Evolutionary conservation across 2,113 vertebrate genomes (phyloP).

Genomic region (Oplegnathus fasciatus): DNA sequence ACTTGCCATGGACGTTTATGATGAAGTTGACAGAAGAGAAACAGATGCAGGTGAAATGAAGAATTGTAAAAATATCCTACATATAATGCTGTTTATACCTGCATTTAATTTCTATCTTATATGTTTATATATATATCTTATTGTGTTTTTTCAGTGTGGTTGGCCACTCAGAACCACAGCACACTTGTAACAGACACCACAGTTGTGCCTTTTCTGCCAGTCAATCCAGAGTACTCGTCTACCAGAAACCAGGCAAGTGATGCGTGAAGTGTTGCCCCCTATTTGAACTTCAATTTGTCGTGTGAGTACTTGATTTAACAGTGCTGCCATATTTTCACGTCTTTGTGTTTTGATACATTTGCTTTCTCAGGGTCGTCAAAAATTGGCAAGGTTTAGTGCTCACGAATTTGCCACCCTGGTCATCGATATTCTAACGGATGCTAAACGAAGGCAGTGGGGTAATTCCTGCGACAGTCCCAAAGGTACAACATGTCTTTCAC

Average conservation of each 20-base stretch:
- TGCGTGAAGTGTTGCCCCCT: not conserved
- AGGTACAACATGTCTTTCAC: conserved; percentile 82
- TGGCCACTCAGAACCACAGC: conserved; percentile 98
- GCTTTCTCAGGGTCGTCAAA: conserved; percentile 91
- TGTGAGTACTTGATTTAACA: not conserved
- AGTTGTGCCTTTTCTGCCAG: conserved; percentile 96
- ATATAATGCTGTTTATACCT: not conserved
- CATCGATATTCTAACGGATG: conserved; percentile 97
- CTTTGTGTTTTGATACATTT: not conserved
- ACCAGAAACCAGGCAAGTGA: conserved; percentile 96
- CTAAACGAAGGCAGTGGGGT: conserved; percentile 95
- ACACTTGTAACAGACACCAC: conserved; percentile 97
- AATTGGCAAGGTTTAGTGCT: conserved; percentile 96
- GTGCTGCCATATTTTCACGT: not conserved
- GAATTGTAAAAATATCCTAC: not conserved
- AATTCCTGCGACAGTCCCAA: conserved; percentile 90
- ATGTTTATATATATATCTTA: not conserved
- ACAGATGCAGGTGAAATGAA: conserved; percentile 92
- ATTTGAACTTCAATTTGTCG: not conserved
- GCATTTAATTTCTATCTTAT: not conserved
- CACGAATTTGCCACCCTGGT: conserved; percentile 97
- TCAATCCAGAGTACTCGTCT: conserved; percentile 98
- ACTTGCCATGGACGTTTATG: conserved; percentile 99
- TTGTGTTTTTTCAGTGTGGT: conserved; percentile 88
- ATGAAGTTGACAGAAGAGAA: conserved; percentile 98